Evolutionary conservation across 2,797 vertebrate species (phyloP).

Genomic region (Rhynchonycteris naso): DNA sequence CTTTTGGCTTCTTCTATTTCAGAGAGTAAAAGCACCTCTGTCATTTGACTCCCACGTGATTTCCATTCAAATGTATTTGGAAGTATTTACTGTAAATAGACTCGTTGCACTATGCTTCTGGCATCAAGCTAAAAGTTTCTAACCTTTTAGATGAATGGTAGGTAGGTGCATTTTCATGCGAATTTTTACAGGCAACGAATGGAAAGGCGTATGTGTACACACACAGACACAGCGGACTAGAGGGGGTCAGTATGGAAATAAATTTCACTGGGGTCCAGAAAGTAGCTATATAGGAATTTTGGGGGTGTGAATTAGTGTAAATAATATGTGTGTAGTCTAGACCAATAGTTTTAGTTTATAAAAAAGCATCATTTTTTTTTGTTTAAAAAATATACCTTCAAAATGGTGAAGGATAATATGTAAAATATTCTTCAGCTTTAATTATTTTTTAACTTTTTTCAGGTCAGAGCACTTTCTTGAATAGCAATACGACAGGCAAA

Average conservation of each 20-base stretch:
- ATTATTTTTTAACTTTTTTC: constrained; percentile 66
- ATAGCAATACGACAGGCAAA: constrained; percentile 69
- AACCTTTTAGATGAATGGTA: constrained; percentile 30
- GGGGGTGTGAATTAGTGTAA: constrained; percentile 47
- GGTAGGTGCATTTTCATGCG: neutral
- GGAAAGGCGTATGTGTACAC: neutral
- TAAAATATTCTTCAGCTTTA: constrained; percentile 67
- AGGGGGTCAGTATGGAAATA: neutral
- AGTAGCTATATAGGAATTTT: neutral
- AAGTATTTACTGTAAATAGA: constrained; percentile 53
- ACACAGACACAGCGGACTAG: neutral
- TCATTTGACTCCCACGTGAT: neutral
- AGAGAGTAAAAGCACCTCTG: neutral
- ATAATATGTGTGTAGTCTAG: constrained; percentile 25
- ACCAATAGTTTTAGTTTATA: constrained; percentile 19
- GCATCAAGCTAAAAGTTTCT: constrained; percentile 13
- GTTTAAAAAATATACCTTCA: constrained; percentile 50
- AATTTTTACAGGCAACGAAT: neutral
- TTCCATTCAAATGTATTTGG: constrained; percentile 1
- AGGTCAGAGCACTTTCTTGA: constrained; percentile 51
- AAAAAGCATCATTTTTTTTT: constrained; percentile 33
- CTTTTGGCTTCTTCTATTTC: neutral
- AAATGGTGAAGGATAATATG: constrained; percentile 61
- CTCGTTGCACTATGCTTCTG: constrained; percentile 22
- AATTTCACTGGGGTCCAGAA: neutral